A percentile compares a stretch with the other conserved stretches of the same genome.
These are phyloP conservation scores for Pseudomyrmex sp. DNA, from an alignment of 1,140 invertebrate species.

Conservation along the genomic window DNA sequence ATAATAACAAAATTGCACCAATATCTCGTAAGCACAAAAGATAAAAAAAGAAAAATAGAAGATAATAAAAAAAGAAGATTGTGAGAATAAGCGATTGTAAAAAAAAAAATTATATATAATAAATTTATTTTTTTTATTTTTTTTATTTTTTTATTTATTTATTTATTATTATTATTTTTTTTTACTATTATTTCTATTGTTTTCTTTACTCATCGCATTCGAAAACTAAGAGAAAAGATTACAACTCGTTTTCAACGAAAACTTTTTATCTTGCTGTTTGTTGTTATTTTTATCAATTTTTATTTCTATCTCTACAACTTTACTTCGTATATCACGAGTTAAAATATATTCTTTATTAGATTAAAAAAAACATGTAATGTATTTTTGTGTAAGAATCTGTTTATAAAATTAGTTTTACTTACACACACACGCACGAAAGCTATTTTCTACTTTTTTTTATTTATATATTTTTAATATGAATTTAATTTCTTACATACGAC, in stretches of 20 bases:
- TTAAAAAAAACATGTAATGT: too few relatives aligned
- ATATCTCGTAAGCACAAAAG: too few relatives aligned
- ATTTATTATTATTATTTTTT: not conserved
- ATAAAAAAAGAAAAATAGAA: not conserved
- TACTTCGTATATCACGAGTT: too few relatives aligned
- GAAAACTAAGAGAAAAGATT: not conserved
- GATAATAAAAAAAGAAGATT: not conserved
- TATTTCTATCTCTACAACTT: not conserved
- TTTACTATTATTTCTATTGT: not conserved
- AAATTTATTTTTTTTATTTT: too few relatives aligned
- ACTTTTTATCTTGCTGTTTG: conserved; percentile 56
- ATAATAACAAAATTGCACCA: conserved; percentile 2
- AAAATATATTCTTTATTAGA: too few relatives aligned
- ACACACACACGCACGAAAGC: too few relatives aligned
- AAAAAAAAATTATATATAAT: not conserved
- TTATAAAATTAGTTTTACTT: too few relatives aligned
- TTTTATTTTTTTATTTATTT: too few relatives aligned
- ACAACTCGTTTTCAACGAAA: conserved; percentile 47
- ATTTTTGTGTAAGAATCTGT: too few relatives aligned
- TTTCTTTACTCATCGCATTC: not conserved
- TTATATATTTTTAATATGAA: too few relatives aligned
- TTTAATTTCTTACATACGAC: too few relatives aligned
- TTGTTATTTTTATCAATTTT: conserved; percentile 24
- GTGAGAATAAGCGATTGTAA: not conserved
- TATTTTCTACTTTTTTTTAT: too few relatives aligned